Percentiles rank a stretch among this genome's conserved stretches.
phyloP scores from a whole-genome alignment of 2,113 vertebrate genomes.

The Todiramphus saurophagus region DNA sequence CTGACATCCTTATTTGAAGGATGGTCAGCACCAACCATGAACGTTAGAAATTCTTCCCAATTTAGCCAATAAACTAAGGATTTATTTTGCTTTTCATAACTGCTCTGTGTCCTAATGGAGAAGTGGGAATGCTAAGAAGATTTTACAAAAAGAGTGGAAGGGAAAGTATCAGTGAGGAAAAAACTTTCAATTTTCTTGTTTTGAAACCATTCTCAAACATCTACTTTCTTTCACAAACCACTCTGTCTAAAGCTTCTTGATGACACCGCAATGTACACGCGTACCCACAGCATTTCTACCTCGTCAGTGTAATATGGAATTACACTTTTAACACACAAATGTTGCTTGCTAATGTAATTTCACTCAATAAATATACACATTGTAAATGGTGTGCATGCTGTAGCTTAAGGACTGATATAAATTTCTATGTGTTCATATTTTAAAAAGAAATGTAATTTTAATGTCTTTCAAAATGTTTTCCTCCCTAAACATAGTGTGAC shows the following conservation, averaged over 20 bases:
- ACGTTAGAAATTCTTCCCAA: slow-evolving; percentile 59
- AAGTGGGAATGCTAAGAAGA: background rate
- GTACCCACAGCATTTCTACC: background rate
- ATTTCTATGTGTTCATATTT: background rate
- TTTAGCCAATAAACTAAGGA: slow-evolving; percentile 27
- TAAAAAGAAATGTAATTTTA: background rate
- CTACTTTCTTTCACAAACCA: background rate
- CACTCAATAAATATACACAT: background rate
- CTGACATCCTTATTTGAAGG: slow-evolving; percentile 58
- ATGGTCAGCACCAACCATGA: slow-evolving; percentile 2
- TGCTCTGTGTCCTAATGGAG: background rate
- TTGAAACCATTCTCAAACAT: background rate
- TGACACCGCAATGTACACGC: accelerated
- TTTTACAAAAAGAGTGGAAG: background rate
- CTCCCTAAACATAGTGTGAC: background rate
- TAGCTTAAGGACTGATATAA: background rate
- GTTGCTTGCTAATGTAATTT: background rate
- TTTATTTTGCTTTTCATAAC: slow-evolving; percentile 38
- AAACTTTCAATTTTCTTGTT: background rate
- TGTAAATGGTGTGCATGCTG: background rate
- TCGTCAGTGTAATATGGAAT: background rate
- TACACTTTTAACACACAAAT: background rate
- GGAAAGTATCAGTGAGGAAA: background rate
- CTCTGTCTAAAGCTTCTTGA: background rate
- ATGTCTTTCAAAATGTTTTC: background rate